Evolutionary conservation across 2,113 vertebrate species (phyloP), one percentile per base, ranked within the genome.

Genomic region (Eupsittula cactorum): DNA sequence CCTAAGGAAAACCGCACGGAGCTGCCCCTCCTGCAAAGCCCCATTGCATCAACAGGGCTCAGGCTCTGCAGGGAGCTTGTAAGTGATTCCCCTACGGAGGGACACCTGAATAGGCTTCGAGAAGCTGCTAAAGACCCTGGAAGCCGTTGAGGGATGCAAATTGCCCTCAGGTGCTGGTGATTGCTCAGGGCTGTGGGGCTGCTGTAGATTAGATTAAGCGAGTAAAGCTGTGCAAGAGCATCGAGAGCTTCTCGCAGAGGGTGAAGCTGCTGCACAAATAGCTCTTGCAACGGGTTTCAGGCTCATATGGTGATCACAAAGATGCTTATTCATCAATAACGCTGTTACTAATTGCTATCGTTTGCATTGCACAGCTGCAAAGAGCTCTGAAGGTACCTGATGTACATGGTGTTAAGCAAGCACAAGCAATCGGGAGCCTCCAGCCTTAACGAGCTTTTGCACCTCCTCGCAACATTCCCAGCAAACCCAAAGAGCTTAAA

Each of bases 1-100:
- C 25, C 5, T 41, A 1, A 3, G 16, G 23, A 11, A 6, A 7
- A 3, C 19, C 0, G 11, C 53, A 10, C 13, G 1, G 24, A 9
- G 21, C 7, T 8, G 5, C 28, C 25, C 50, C 91, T 86, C 35
- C 76, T 14, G 11, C 77, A n/a, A 3, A 82, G 35, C 28, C 3
- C 55, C 77, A 9, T 8, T 46, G 0, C 13, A 1, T 1, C 10
- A 16, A 11, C 12, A 2, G 10, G 11, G 42, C 33, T 27, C 16
- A 6, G 16, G 5, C 44, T 21, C 82, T 13, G 21, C 31, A 3
- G 35, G 57, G 49, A 60, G 57, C 53, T 31, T 27, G 2, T 17
- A 33, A 24, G 24, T 12, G 53, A 17, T 9, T 11, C 1, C 35
- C 33, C 6, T 15, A 18, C 28, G 4, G 10, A 23, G 27, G 27